These are phyloP conservation scores for Etheostoma spectabile DNA, from an alignment of 2,113 vertebrate species.

Conservation along the genomic window DNA sequence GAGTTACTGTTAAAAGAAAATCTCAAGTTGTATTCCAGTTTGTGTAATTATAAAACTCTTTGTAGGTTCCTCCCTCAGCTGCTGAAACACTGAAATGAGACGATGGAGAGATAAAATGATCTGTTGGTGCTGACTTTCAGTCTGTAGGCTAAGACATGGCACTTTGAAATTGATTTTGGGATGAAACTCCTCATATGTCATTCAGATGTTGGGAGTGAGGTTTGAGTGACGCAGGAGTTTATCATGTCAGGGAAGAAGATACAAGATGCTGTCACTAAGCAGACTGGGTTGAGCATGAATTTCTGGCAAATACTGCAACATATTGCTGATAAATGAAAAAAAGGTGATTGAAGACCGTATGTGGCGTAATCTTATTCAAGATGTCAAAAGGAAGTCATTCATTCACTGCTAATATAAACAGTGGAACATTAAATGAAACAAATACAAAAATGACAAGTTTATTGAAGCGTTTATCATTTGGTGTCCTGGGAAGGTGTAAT, in stretches of 20 bases:
- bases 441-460: conserved; percentile 30
- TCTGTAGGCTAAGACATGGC: conserved; percentile 13
- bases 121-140: conserved; percentile 9
- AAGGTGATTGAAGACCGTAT: conserved; percentile 39
- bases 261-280: conserved; percentile 28
- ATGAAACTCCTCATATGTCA: conserved; percentile 26
- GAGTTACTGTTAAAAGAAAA: not conserved
- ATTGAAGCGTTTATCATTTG: conserved; percentile 39
- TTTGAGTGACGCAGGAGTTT: conserved; percentile 23
- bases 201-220: conserved; percentile 29
- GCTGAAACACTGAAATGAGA: not conserved
- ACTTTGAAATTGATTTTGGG: conserved; percentile 25
- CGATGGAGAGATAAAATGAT: not conserved
- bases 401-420: conserved; percentile 9
- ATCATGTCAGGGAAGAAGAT: conserved; percentile 14
- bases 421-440: conserved; percentile 32
- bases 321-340: not conserved
- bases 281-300: conserved; percentile 27
- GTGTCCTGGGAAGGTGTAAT: conserved; percentile 21
- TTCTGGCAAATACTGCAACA: conserved; percentile 20
- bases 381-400: conserved; percentile 31
- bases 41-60: not conserved
- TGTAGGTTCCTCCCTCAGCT: conserved; percentile 4
- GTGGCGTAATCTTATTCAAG: conserved; percentile 34
- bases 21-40: not conserved